Conservation (phyloP, 2,113 vertebrate species). For the Pungitius pungitius region DNA sequence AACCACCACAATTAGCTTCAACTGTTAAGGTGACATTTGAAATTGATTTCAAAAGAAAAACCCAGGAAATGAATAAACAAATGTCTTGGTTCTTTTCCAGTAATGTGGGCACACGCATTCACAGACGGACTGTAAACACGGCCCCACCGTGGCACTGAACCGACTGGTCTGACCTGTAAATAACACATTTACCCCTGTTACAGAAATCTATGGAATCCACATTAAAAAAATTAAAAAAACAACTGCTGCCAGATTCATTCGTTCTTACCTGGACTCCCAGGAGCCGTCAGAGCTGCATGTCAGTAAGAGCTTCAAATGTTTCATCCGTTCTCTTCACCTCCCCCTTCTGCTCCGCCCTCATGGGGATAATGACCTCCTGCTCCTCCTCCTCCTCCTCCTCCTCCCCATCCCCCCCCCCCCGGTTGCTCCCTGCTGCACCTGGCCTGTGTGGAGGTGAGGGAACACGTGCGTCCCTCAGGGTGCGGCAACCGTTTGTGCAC, state of each 20-base stretch:
- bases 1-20: neutral
- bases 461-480: slow-evolving; percentile 51
- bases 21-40: neutral
- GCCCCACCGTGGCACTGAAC: neutral
- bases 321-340: slow-evolving; percentile 51
- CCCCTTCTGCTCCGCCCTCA: slow-evolving; percentile 62
- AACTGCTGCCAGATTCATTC: slow-evolving; percentile 6
- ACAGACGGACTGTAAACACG: neutral
- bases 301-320: slow-evolving; percentile 59
- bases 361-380: slow-evolving; percentile 50
- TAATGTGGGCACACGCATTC: neutral
- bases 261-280: slow-evolving; percentile 72
- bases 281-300: slow-evolving; percentile 55
- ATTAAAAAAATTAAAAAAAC: too few relatives aligned
- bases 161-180: slow-evolving; percentile 14
- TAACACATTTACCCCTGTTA: too few relatives aligned
- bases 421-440: slow-evolving; percentile 65
- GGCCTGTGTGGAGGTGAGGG: slow-evolving; percentile 51
- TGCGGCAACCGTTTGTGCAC: slow-evolving; percentile 65
- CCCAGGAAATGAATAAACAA: neutral
- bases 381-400: slow-evolving; percentile 15
- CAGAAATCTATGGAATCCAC: neutral
- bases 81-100: neutral
- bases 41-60: neutral
- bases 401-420: slow-evolving; percentile 3